Evolutionary conservation across 2,113 vertebrate genomes (phyloP).

Genomic region (Acanthochromis polyacanthus): DNA sequence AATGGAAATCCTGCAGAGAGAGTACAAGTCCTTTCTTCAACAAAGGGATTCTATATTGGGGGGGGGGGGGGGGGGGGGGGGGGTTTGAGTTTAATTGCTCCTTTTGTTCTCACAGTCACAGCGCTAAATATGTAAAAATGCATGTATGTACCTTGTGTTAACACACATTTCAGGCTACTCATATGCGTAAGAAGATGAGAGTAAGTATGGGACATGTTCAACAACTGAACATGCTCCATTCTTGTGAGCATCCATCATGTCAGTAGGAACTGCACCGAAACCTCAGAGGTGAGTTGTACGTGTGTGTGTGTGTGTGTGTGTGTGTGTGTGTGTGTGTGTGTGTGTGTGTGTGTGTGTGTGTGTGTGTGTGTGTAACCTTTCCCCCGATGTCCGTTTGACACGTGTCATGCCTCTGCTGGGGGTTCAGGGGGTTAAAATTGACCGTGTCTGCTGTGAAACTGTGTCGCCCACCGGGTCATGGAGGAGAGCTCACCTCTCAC

Average conservation of each 20-base stretch:
- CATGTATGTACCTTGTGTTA: neutral
- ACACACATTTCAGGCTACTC: neutral
- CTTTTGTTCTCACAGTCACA: conserved; percentile 8
- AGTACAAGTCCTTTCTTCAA: neutral
- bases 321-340: conserved; percentile 4
- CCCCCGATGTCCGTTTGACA: conserved; percentile 23
- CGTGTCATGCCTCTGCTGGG: conserved; percentile 9
- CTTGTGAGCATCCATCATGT: conserved; percentile 9
- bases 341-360: conserved; percentile 6
- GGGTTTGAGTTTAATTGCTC: conserved; percentile 11
- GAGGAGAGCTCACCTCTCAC: conserved; percentile 31
- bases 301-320: conserved; percentile 9
- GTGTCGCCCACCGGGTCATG: conserved; percentile 5
- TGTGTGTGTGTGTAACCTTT: conserved; percentile 38
- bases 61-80: no score
- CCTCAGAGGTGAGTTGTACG: conserved; percentile 6
- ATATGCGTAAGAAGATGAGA: neutral
- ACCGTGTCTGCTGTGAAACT: conserved; percentile 10
- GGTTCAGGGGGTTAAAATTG: conserved; percentile 37
- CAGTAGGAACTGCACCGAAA: conserved; percentile 19
- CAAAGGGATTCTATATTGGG: neutral
- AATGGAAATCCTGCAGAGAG: conserved; percentile 11
- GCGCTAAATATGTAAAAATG: neutral
- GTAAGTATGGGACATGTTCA: neutral
- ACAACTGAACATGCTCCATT: conserved; percentile 1